Evolutionary conservation across 2,113 vertebrate genomes (phyloP).

Genomic region (Myrmecobius fasciatus): DNA sequence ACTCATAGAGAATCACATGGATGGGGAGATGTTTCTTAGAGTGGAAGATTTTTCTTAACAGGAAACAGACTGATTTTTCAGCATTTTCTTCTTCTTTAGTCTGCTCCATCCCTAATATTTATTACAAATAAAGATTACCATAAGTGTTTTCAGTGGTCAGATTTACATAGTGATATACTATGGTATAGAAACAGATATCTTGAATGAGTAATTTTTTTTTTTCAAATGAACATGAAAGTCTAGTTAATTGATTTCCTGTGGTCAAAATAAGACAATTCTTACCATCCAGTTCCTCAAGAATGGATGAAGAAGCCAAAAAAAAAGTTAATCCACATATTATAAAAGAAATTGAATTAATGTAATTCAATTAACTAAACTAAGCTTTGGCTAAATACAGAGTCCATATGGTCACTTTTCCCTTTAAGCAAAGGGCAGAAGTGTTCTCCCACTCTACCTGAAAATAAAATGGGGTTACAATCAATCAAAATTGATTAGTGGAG

Average conservation of each 20-base stretch:
- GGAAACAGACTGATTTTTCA: not conserved
- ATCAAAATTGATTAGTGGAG: not conserved
- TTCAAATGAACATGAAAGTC: not conserved
- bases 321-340: conserved; percentile 54
- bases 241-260: not conserved
- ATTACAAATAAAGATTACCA: not conserved
- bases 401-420: conserved; percentile 72
- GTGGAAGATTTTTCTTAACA: not conserved
- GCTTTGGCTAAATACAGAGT: conserved; percentile 59
- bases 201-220: not conserved
- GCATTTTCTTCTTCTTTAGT: not conserved
- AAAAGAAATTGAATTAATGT: conserved; percentile 57
- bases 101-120: not conserved
- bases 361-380: conserved; percentile 78
- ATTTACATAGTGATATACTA: not conserved
- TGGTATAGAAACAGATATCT: not conserved
- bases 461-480: not conserved
- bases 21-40: not conserved
- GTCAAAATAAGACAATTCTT: conserved; percentile 26
- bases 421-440: conserved; percentile 50
- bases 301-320: conserved; percentile 53
- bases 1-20: not conserved
- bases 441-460: conserved; percentile 55
- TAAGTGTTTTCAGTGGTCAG: not conserved
- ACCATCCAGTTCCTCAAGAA: conserved; percentile 4